Base-by-base conservation (phyloP, 2,113 vertebrate genomes). In the Oncorhynchus kisutch region DNA sequence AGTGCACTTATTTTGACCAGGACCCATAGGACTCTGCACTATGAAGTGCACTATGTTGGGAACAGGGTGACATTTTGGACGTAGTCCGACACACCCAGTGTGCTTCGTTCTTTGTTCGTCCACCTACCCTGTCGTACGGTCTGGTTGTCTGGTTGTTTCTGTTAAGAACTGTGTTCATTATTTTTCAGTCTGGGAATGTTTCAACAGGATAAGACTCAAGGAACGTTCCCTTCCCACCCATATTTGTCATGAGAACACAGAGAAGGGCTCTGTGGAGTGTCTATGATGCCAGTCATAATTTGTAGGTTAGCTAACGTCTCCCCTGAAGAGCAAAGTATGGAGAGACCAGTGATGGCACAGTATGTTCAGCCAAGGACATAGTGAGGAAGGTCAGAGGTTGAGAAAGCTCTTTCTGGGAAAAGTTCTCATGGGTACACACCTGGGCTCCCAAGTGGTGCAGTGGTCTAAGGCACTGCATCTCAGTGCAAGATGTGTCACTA, bases 131-230 rank as follows among this genome's bases (percentile, higher is more conserved):
- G 75, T 45, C 67, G 16, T 62, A 72, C 57, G 79, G 81, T 84
- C 70, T 83, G 84, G 78, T 80, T 78, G 72, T 79, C 78, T 83
- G 84, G 78, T 81, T 78, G 72, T 79, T 77, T 62, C 60, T 78
- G 81, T 84, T 86, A 81, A 82, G 85, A 88, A 81, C 81, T 82
- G 81, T 80, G 69, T 80, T 89, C 82, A 83, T 87, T 87, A 89
- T 85, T 84, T 86, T 86, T 81, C 77, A 81, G 86, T 78, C 77
- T 81, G 88, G 82, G 77, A 88, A 72, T 86, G 84, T 87, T 83
- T 87, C 82, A 85, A 75, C 86, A 84, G 78, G 77, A n/a, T 49
- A 20, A 60, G 18, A 31, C 29, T 77, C 13, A 45, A 72, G 78
- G 74, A 75, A 73, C 68, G 80, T 71, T 73, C 77, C 82, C 66